phyloP scores from a whole-genome alignment of 2,113 vertebrate species.

The Forbesichthys papilliferus region DNA sequence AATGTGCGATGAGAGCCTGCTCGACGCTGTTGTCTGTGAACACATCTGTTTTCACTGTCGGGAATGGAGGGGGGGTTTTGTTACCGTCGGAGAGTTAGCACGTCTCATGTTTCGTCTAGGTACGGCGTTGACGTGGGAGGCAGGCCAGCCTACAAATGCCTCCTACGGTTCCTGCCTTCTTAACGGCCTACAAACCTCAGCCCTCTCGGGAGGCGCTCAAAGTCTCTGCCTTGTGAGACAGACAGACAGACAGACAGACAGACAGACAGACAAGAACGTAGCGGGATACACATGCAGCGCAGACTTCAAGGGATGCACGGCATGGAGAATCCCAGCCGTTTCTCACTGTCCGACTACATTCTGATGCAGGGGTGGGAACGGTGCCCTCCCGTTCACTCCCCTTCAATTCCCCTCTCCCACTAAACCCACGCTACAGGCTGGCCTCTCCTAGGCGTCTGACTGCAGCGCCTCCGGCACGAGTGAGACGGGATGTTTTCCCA shows the following conservation, averaged over 20 bases:
- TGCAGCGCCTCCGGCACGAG: constrained; percentile 18
- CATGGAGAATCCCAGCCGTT: constrained; percentile 23
- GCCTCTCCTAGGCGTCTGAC: constrained; percentile 29
- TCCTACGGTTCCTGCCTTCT: constrained; percentile 14
- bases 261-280: background rate
- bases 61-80: constrained; percentile 29
- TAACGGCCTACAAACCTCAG: constrained; percentile 25
- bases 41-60: constrained; percentile 21
- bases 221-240: background rate
- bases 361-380: constrained; percentile 35
- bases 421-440: constrained; percentile 25
- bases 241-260: constrained; percentile 4
- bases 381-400: constrained; percentile 4
- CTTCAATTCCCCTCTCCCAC: constrained; percentile 26
- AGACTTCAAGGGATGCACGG: constrained; percentile 13
- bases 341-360: constrained; percentile 35
- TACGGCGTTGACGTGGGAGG: constrained; percentile 13
- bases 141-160: constrained; percentile 4
- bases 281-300: background rate
- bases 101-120: constrained; percentile 1
- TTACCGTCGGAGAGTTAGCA: constrained; percentile 1
- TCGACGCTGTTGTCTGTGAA: no score
- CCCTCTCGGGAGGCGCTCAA: no score
- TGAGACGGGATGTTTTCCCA: constrained; percentile 20
- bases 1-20: no score